Evolutionary conservation across 2,113 vertebrate species (phyloP), one percentile per base, ranked within the genome.

Genomic region (Cyanocitta stelleri): DNA sequence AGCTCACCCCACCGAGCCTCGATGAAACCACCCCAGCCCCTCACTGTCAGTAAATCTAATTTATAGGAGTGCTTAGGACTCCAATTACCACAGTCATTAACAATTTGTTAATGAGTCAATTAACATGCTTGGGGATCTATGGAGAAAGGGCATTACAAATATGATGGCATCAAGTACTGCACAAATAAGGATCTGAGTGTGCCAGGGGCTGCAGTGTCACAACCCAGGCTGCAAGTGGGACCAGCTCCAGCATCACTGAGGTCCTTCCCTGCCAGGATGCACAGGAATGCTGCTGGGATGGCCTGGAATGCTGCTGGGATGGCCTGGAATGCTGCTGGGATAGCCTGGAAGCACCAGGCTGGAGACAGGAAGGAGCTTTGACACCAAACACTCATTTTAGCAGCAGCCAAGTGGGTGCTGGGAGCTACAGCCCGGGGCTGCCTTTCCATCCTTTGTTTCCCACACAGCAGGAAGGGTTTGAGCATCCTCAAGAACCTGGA

Each of bases 331-430:
- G 27, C 55, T 1, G 4, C 27, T 10, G 5, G 23, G 58, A 27
- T 61, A 35, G 16, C 24, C 59, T 27, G 58, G 58, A 27, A 24
- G 62, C 68, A 19, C 37, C 21, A 20, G 51, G 43, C 52, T 88
- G 84, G n/a, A 68, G 33, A 7, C 9, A 51, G 72, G 75, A 55
- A 68, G 20, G 9, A 30, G n/a, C 21, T 6, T 35, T 22, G 49
- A 10, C 11, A 1, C 2, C n/a, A 49, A 72, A 32, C 4, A 0
- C 27, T 23, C 7, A 0, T 30, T 32, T 35, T 10, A 33, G 14
- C 15, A 27, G 54, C 37, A 26, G 63, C 62, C 56, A 11, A 17
- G 37, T 0, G 4, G 55, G 32, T 11, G 51, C 39, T 22, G 56
- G 41, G 16, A 37, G 29, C 27, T 26, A 13, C 41, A 32, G 39